Evolutionary conservation across 2,888 invertebrate genomes (phyloP).

Genomic region (Trissolcus japonicus): DNA sequence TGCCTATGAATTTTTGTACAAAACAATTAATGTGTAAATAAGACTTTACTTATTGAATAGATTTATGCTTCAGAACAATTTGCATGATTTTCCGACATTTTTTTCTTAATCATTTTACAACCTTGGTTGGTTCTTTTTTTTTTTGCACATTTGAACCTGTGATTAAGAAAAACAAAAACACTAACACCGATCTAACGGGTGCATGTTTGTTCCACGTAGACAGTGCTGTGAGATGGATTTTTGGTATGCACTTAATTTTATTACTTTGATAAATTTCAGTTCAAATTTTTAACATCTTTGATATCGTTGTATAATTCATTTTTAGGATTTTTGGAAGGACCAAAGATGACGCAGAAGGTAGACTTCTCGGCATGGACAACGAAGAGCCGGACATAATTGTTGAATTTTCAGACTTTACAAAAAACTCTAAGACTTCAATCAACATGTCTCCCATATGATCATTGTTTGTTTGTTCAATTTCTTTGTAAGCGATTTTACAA

Average conservation of each 20-base stretch:
- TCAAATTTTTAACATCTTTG: background rate
- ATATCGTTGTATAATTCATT: slow-evolving; percentile 6
- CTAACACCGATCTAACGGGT: slow-evolving; percentile 26
- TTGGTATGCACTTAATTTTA: slow-evolving; percentile 41
- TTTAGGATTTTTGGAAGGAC: slow-evolving; percentile 75
- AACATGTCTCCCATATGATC: slow-evolving; percentile 59
- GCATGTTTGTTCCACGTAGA: slow-evolving; percentile 30
- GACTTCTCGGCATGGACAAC: slow-evolving; percentile 72
- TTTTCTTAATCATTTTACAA: background rate
- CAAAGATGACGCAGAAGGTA: slow-evolving; percentile 74
- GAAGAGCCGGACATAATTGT: slow-evolving; percentile 73
- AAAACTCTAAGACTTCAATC: slow-evolving; percentile 61
- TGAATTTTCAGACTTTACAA: slow-evolving; percentile 66
- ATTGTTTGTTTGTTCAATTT: background rate
- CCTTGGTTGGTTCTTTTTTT: background rate
- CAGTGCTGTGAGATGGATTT: slow-evolving; percentile 34
- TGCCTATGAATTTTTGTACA: background rate
- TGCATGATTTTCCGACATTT: background rate
- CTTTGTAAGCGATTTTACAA: background rate
- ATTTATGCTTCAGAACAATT: background rate
- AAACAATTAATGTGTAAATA: background rate
- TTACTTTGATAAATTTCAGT: slow-evolving; percentile 2
- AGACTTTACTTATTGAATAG: too few species aligned
- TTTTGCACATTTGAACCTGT: slow-evolving; percentile 19
- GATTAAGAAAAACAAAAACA: slow-evolving; percentile 8